Conservation (phyloP, 1,140 invertebrate genomes). For the Lordiphosa mommai region DNA sequence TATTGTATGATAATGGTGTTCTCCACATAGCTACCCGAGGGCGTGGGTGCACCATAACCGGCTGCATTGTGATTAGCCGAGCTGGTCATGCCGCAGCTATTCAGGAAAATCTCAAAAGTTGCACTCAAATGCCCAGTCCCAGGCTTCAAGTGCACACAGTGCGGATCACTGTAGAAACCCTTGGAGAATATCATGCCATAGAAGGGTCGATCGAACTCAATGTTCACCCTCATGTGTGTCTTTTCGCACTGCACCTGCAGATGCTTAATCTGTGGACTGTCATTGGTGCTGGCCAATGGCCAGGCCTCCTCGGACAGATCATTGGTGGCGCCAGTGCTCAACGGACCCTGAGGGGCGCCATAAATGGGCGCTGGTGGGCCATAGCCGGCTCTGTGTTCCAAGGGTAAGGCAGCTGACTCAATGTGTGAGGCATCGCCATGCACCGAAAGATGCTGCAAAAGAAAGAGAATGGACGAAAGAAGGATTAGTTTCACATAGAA, state of each 20-base stretch:
- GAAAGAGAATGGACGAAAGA: neutral
- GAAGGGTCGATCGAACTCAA: slow-evolving; percentile 96
- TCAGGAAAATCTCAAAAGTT: slow-evolving; percentile 95
- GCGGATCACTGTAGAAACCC: slow-evolving; percentile 93
- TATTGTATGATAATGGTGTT: slow-evolving; percentile 97
- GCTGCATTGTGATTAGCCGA: slow-evolving; percentile 92
- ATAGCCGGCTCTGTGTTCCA: slow-evolving; percentile 88
- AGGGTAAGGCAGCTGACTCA: slow-evolving; percentile 88
- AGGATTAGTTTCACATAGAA: no score
- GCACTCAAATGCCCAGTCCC: slow-evolving; percentile 93
- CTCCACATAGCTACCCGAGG: slow-evolving; percentile 94
- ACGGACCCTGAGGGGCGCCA: slow-evolving; percentile 81
- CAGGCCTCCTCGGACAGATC: slow-evolving; percentile 84
- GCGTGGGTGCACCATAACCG: slow-evolving; percentile 89
- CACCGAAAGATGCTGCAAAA: slow-evolving; percentile 82
- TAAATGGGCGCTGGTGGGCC: slow-evolving; percentile 84
- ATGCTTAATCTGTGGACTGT: slow-evolving; percentile 94
- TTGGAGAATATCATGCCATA: slow-evolving; percentile 98
- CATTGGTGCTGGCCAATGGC: slow-evolving; percentile 86
- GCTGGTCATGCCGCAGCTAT: slow-evolving; percentile 94
- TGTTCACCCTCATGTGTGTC: slow-evolving; percentile 96
- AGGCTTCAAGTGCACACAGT: slow-evolving; percentile 94
- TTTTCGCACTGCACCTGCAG: slow-evolving; percentile 97
- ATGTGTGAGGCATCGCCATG: slow-evolving; percentile 86
- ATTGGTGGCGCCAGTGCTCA: slow-evolving; percentile 72